phyloP scores from a whole-genome alignment of 2,888 invertebrate genomes.

The Caenorhabditis parvicauda region DNA sequence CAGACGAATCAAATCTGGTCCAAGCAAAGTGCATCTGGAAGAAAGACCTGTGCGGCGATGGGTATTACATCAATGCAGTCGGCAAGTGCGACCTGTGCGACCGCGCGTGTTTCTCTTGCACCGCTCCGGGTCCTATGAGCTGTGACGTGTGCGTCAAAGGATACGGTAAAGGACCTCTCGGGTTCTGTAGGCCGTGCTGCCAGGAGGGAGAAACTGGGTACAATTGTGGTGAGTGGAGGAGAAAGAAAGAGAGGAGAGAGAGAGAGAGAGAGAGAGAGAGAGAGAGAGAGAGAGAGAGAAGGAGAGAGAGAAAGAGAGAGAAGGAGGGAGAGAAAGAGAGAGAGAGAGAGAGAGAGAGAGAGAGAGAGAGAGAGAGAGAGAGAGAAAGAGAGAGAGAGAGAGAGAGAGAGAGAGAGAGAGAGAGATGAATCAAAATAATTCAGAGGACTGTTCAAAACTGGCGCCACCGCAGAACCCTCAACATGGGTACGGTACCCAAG shows the following conservation, averaged over 20 bases:
- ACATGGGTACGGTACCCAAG: not conserved
- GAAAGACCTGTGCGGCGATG: conserved; percentile 53
- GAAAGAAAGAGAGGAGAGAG: not conserved
- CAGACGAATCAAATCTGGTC: conserved; percentile 55
- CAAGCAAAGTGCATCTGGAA: conserved; percentile 57
- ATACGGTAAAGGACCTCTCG: conserved; percentile 52
- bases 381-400: not conserved
- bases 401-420: not conserved
- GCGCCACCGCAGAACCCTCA: not conserved
- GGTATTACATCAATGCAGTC: conserved; percentile 51
- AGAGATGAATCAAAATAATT: no score
- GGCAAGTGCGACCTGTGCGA: conserved; percentile 54
- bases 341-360: not conserved
- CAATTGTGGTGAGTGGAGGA: conserved; percentile 33
- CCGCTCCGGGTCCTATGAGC: conserved; percentile 53
- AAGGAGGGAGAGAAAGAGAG: conserved; percentile 26
- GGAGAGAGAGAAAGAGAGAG: conserved; percentile 26
- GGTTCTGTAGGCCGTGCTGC: conserved; percentile 60
- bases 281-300: not conserved
- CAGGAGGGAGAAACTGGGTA: conserved; percentile 24
- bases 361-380: conserved; percentile 12
- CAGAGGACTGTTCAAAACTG: conserved; percentile 42
- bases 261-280: not conserved
- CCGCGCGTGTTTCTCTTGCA: conserved; percentile 52
- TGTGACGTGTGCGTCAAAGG: conserved; percentile 54